Evolutionary conservation across 2,113 vertebrate species (phyloP), one percentile per base, ranked within the genome.

Genomic region (Scolopax mira): DNA sequence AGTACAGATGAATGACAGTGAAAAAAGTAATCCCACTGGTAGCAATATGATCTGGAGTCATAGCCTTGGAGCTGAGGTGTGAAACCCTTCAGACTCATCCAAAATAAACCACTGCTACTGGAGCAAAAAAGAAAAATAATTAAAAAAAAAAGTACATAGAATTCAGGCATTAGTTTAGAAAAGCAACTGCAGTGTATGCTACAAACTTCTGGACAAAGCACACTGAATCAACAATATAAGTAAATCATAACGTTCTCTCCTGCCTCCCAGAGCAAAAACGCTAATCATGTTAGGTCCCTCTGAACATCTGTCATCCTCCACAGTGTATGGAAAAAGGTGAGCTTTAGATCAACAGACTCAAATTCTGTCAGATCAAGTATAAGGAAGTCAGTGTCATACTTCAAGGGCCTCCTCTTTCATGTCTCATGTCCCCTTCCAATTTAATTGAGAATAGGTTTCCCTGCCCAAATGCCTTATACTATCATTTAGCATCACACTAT

Each of bases 291-390:
- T 90, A 90, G 48, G 77, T 92, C 65, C 77, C 73, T 84, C 86
- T 92, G 85, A 94, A 96, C 77, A 96, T 90, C 92, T 90, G 79
- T 96, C 93, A 96, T 86, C 61, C 31, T 90, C 42, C 54, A 65
- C 54, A 61, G 41, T 21, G 35, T 31, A 33, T 4, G 8, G 69
- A 95, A 92, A 88, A 86, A 65, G 33, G 35, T 65, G 51, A 90
- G 69, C 25, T 96, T 96, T 81, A 94, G 90, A 95, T 93, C 79
- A 85, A 91, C 81, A 67, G 71, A 54, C 42, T 52, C 70, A 8
- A 3, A 18, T 64, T 61, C 87, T 93, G 49, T 73, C 85, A 94
- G 79, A 90, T 67, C 69, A 74, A 30, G n/a, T 72, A 10, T 69
- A 64, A 79, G 83, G 39, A 95, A 72, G 39, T 83, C 30, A 37